These are phyloP conservation scores for Tricholaema leucomelas DNA, from an alignment of 2,113 vertebrate genomes.

Conservation along the genomic window DNA sequence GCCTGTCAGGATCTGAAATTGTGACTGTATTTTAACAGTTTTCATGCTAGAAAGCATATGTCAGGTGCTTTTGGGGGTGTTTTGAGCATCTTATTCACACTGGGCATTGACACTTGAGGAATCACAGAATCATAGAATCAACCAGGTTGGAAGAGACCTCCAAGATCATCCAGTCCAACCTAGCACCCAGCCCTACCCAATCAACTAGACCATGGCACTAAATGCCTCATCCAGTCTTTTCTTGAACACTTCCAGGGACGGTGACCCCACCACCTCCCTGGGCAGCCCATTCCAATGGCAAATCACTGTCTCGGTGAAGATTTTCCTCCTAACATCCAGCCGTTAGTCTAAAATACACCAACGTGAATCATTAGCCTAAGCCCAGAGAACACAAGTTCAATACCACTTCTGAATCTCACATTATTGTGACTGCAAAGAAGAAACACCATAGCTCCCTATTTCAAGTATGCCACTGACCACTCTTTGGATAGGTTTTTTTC, in stretches of 20 bases:
- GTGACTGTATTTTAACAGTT: background rate
- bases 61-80: background rate
- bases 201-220: too few species aligned
- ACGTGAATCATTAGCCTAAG: constrained; percentile 52
- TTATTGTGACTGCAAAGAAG: background rate
- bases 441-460: background rate
- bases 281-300: too few species aligned
- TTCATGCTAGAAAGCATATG: background rate
- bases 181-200: too few species aligned
- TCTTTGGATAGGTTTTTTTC: background rate
- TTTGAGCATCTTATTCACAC: constrained; percentile 12
- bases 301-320: too few species aligned
- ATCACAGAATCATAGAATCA: too few species aligned
- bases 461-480: background rate
- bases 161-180: too few species aligned
- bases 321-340: too few species aligned
- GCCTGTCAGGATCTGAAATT: background rate
- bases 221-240: too few species aligned
- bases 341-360: constrained; percentile 64
- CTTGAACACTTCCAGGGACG: too few species aligned
- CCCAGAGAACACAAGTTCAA: constrained; percentile 8
- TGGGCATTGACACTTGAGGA: background rate
- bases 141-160: too few species aligned
- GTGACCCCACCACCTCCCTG: too few species aligned
- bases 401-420: background rate